Evolutionary conservation across 2,888 invertebrate species (phyloP), one percentile per base, ranked within the genome.

Genomic region (Tachina grossa): DNA sequence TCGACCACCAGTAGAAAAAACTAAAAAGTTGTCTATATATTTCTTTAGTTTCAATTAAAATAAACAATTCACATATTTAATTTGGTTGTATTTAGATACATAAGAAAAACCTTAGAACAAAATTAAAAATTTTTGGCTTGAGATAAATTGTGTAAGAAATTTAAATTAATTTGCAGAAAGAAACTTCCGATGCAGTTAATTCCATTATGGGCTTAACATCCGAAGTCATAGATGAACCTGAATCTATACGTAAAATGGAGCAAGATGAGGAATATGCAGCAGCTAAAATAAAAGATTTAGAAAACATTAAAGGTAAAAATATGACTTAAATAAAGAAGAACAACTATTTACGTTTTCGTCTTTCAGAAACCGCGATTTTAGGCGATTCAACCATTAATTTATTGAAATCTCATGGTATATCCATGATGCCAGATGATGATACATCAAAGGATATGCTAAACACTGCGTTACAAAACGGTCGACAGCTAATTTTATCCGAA

Each of bases 401-500:
- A 92, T 94, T 98, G 83, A 96, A 97, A 91, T 95, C 95, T 88
- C 97, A 97, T 93, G 97, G 97, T 86, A 97, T 97, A 89, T 96
- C 97, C 63, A 96, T 98, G 95, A 94, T 97, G 91, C 96, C 97
- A 71, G 94, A 95, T 31, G 97, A 97, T 92, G 95, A 95, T 88
- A 94, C 93, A 89, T 91, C 95, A 93, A 92, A 96, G 93, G 90
- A 90, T 83, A 94, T 96, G 86, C 95, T 97, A 80, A 95, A 96
- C 87, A 95, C 95, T 83, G 97, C 97, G 47, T 94, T 98, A 91
- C 96, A 97, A 93, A 96, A 95, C 92, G 98, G 98, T 0, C 96
- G 97, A 90, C 96, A 96, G 85, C 95, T 98, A 76, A 95, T 97
- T 87, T 94, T 98, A 66, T 97, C 96, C 94, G 97, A 97, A 89